These are phyloP conservation scores for Apamea sordens DNA, from an alignment of 2,888 invertebrate species.

Conservation along the genomic window DNA sequence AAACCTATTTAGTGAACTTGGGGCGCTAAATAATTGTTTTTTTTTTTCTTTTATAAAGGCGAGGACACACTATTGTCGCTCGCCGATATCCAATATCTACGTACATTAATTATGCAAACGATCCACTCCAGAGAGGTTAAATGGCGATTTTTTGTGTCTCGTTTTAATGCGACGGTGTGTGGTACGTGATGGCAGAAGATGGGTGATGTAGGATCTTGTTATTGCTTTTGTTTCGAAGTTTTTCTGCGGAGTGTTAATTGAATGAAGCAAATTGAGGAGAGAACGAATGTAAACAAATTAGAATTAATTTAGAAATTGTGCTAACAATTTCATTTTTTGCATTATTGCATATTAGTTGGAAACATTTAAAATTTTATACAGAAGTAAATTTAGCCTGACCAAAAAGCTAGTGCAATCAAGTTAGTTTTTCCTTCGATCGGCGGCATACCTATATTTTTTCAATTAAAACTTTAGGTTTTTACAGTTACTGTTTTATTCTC, in stretches of 20 bases:
- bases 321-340: neutral
- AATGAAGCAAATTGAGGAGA: slow-evolving; percentile 12
- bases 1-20: slow-evolving; percentile 45
- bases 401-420: neutral
- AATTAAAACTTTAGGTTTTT: neutral
- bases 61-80: slow-evolving; percentile 66
- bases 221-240: slow-evolving; percentile 61
- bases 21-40: slow-evolving; percentile 34
- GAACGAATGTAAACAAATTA: neutral
- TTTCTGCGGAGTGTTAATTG: slow-evolving; percentile 33
- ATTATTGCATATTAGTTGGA: neutral
- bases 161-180: slow-evolving; percentile 77
- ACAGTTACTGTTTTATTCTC: too few relatives aligned
- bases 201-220: slow-evolving; percentile 59
- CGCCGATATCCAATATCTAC: slow-evolving; percentile 76
- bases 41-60: slow-evolving; percentile 61
- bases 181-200: slow-evolving; percentile 76
- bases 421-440: neutral
- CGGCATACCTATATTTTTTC: neutral
- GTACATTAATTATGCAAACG: slow-evolving; percentile 85
- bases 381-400: too few relatives aligned
- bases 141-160: slow-evolving; percentile 74
- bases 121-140: slow-evolving; percentile 73
- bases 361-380: neutral
- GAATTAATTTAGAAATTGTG: neutral